Base-by-base conservation (phyloP, 2,113 vertebrate species). In the Shinisaurus crocodilurus region DNA sequence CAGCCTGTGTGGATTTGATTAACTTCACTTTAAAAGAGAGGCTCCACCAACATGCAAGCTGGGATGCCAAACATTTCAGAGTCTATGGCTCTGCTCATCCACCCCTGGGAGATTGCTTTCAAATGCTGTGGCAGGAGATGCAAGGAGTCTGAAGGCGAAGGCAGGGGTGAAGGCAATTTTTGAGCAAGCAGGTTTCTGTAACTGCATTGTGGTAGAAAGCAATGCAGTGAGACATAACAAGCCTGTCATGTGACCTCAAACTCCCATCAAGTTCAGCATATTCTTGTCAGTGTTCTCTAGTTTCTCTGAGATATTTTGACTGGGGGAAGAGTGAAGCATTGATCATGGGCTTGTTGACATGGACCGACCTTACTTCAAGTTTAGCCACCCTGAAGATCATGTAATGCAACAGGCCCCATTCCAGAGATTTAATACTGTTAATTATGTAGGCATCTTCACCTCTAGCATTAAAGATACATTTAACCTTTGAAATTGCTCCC, bases 291-390 rank as follows among this genome's bases (percentile, higher is more conserved):
- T 60, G 69, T 84, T 85, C 90, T 95, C 87, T 76, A 40, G 86
- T 72, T 54, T 92, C 89, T 48, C 82, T 1, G 89, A 77, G 82
- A 88, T 97, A 96, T 97, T 97, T 96, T 97, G 96, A 95, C 97
- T 96, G 86, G 72, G 92, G 70, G 20, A 87, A 25, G 67, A 87
- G 65, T 90, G 87, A n/a, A 89, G 92, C 93, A 57, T 54, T 0
- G 0, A 23, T 91, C 88, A 40, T 82, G 43, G 72, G 45, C 88
- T 90, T 85, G 76, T 8, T 92, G 90, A 90, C 57, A 92, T 94
- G 90, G 92, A 80, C 34, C 80, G 60, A 91, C 91, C 92, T 96
- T 92, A 90, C 86, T 80, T 90, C 37, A 60, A 86, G 90, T 92
- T 91, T 92, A 94, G 93, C 93, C 18, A 79, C 82, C 63, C 72